Evolutionary conservation across 1,140 invertebrate species (phyloP).

Genomic region (Chrysoperla carnea): DNA sequence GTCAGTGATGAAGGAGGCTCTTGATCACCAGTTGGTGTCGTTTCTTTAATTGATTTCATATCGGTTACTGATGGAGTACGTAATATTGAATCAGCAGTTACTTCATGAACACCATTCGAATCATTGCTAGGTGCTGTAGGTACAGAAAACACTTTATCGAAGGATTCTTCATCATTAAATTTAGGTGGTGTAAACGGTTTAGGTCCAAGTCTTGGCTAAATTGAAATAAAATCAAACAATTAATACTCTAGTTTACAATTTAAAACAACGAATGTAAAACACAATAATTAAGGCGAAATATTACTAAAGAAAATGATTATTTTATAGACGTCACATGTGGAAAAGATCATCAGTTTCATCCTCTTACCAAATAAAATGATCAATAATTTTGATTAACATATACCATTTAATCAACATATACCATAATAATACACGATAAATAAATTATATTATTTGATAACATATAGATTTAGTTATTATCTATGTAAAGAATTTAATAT

Average conservation of each 20-base stretch:
- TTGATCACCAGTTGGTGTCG: constrained; percentile 6
- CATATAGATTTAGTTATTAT: too few relatives aligned
- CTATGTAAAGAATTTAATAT: too few relatives aligned
- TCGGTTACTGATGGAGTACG: background rate
- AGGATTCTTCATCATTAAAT: constrained; percentile 49
- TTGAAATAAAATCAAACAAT: background rate
- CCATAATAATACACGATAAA: too few relatives aligned
- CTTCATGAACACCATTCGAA: constrained; percentile 8
- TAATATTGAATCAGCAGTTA: background rate
- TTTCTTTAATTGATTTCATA: background rate
- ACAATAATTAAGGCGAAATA: too few relatives aligned
- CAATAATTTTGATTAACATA: too few relatives aligned
- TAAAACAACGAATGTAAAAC: too few relatives aligned
- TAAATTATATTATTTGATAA: too few relatives aligned
- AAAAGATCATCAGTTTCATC: too few relatives aligned
- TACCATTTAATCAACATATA: too few relatives aligned
- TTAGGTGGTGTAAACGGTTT: constrained; percentile 64
- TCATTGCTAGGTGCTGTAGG: constrained; percentile 42
- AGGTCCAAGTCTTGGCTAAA: constrained; percentile 58
- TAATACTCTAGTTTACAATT: background rate
- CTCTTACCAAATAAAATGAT: too few relatives aligned
- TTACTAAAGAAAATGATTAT: too few relatives aligned
- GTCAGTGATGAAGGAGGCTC: constrained; percentile 21
- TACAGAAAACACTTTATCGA: constrained; percentile 64
- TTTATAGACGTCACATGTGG: too few relatives aligned